These are phyloP conservation scores for Leucoraja ocellata DNA, from an alignment of 2,797 vertebrate species.

Conservation along the genomic window DNA sequence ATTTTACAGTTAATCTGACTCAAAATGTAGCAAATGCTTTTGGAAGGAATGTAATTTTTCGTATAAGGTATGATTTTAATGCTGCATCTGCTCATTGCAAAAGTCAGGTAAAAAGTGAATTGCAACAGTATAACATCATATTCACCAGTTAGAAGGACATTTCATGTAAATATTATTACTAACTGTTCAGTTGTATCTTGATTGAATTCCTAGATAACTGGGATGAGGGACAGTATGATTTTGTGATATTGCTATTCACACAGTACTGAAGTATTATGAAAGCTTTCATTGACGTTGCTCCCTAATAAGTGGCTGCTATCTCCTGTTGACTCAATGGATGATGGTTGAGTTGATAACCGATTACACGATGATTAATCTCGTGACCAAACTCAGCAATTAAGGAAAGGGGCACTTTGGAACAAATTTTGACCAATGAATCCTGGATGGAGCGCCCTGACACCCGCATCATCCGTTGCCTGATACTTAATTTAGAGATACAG, in stretches of 20 bases:
- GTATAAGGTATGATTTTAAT: background rate
- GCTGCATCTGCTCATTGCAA: background rate
- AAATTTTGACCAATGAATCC: background rate
- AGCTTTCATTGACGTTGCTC: background rate
- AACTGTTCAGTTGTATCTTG: background rate
- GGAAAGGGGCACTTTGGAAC: background rate
- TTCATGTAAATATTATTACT: background rate
- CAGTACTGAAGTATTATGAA: background rate
- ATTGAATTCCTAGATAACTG: constrained; percentile 28
- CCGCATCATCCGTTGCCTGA: background rate
- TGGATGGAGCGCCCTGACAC: too few species aligned
- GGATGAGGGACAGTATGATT: background rate
- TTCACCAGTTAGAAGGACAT: constrained; percentile 29
- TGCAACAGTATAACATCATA: background rate
- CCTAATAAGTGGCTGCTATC: background rate
- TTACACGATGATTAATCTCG: background rate
- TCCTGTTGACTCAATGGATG: background rate
- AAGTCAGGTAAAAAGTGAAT: background rate
- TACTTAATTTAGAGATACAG: too few species aligned
- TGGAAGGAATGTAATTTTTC: background rate
- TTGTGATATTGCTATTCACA: constrained; percentile 10
- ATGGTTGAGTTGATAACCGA: background rate
- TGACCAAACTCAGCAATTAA: background rate
- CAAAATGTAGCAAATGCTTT: background rate
- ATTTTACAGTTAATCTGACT: background rate